Conservation (phyloP, 1,140 invertebrate genomes). For the Ectropis grisescens region DNA sequence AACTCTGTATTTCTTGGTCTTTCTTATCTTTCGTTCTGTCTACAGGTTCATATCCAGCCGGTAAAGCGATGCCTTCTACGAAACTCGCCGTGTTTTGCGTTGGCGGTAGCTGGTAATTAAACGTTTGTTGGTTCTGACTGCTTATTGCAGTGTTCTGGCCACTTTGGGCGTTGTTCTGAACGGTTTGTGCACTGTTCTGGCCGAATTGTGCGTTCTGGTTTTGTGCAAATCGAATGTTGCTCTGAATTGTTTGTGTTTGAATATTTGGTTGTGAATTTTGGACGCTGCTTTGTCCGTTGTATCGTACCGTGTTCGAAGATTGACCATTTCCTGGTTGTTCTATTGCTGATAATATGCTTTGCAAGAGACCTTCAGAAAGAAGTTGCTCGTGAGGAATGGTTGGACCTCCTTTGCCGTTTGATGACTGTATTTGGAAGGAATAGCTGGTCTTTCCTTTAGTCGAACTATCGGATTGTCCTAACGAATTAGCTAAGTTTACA, state of each 20-base stretch:
- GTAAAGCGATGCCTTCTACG: conserved; percentile 36
- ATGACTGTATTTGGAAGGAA: conserved; percentile 79
- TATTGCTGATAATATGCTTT: conserved; percentile 78
- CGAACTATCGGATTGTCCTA: conserved; percentile 66
- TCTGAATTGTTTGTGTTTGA: conserved; percentile 12
- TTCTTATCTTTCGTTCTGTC: conserved; percentile 34
- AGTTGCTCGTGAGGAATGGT: conserved; percentile 78
- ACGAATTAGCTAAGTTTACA: no score
- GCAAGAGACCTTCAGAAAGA: conserved; percentile 81
- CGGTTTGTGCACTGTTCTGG: background rate
- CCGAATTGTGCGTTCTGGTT: conserved; percentile 4
- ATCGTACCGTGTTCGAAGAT: no score
- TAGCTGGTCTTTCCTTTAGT: conserved; percentile 75
- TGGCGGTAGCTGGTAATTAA: conserved; percentile 2
- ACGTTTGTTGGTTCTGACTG: conserved; percentile 5
- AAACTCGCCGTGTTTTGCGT: conserved; percentile 11
- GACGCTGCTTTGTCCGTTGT: conserved; percentile 13
- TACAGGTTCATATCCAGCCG: conserved; percentile 51
- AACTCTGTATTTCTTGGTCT: conserved; percentile 34
- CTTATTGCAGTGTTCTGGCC: background rate
- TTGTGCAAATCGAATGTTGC: conserved; percentile 11
- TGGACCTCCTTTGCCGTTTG: conserved; percentile 59
- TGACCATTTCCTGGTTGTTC: conserved; percentile 34
- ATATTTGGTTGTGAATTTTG: conserved; percentile 10
- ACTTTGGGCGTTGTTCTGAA: background rate